Base-by-base conservation (phyloP, 2,113 vertebrate genomes). In the Stercorarius parasiticus region DNA sequence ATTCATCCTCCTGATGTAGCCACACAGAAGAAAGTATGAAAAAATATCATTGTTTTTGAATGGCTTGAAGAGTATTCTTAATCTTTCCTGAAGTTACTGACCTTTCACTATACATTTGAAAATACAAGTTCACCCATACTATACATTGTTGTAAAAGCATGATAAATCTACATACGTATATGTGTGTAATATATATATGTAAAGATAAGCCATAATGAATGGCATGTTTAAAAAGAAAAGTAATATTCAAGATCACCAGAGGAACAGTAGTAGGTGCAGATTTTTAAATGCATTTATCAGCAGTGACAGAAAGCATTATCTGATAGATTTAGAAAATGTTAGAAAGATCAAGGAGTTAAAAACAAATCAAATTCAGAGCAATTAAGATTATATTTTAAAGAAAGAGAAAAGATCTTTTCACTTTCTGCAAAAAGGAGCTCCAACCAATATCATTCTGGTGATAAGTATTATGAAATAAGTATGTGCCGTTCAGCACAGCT, bases 301-400 rank as follows among this genome's bases (percentile, higher is more conserved):
- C 82, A 96, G 93, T 93, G 82, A 56, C 66, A 88, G 81, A 93
- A 97, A 78, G 40, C 50, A 77, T 95, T 96, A 72, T 94, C 88
- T 97, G 79, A 88, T 96, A 87, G 65, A 94, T 93, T 90, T 95
- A 58, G 80, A 96, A 82, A 95, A 27, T 95, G 47, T 90, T 79
- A 62, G 56, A 86, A 97, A 94, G 76, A 95, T 70, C 85, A 95
- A 91, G 78, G 89, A 95, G 62, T 95, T 96, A 95, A 96, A 97
- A 88, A 38, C 62, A 95, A 97, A 97, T 95, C 65, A 95, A 93
- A 96, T 93, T 96, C 89, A 91, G 70, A 95, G 26, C 50, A 97
- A 96, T 97, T 97, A 97, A 92, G 52, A 90, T 71, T 77, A 52
- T 83, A 69, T 86, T 96, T 96, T 93, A 76, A 91, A 96, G 86